These are phyloP conservation scores for Drosophila affinis DNA, from an alignment of 2,888 invertebrate genomes.

Conservation along the genomic window DNA sequence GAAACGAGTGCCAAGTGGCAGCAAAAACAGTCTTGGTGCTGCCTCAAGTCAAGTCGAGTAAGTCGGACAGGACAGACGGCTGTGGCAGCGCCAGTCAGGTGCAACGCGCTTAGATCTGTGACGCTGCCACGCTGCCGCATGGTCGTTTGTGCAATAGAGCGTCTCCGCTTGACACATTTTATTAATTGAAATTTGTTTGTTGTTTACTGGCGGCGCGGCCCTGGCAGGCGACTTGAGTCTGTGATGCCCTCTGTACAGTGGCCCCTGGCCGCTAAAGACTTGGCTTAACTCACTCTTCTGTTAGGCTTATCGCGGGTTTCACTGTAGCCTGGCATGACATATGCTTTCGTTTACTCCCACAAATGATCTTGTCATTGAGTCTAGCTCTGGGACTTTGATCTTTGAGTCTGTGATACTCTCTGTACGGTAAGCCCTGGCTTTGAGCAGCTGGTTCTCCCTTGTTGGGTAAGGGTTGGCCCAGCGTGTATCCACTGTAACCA, in stretches of 20 bases:
- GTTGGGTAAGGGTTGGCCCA: no score
- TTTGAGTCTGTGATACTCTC: no score
- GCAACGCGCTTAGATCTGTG: slow-evolving; percentile 47
- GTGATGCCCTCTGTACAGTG: slow-evolving; percentile 19
- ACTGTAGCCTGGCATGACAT: no score
- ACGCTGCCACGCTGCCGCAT: slow-evolving; percentile 23
- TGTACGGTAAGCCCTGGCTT: no score
- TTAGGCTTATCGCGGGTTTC: no score
- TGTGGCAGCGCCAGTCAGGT: slow-evolving; percentile 50
- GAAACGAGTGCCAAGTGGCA: slow-evolving; percentile 45
- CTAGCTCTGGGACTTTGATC: no score
- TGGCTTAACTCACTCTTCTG: not conserved
- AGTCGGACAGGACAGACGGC: slow-evolving; percentile 5
- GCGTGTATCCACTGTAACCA: not conserved
- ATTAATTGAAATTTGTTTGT: slow-evolving; percentile 78
- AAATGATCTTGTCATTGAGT: no score
- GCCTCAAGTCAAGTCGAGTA: slow-evolving; percentile 30
- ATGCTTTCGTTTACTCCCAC: no score
- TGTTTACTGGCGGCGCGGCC: slow-evolving; percentile 32
- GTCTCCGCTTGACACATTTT: slow-evolving; percentile 75
- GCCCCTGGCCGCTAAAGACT: slow-evolving; percentile 20
- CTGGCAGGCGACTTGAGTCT: slow-evolving; percentile 23
- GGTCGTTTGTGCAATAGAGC: slow-evolving; percentile 67
- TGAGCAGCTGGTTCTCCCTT: no score
- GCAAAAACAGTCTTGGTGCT: slow-evolving; percentile 38